Conservation (phyloP, 2,113 vertebrate species). For the Neopipo cinnamomea region DNA sequence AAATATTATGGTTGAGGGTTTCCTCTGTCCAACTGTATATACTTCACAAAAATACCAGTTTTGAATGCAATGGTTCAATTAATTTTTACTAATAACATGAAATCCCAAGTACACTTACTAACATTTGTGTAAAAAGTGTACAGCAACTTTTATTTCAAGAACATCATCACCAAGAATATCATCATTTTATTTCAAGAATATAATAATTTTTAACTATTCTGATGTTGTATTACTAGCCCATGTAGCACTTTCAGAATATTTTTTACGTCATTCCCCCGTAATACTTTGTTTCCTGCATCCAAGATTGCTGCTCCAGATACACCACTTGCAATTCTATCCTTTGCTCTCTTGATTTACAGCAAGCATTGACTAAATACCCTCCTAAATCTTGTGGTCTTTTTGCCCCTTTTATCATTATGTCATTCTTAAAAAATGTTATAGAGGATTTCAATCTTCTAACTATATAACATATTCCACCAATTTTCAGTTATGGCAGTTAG, state of each 20-base stretch:
- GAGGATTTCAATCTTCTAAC: not conserved
- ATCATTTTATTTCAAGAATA: not conserved
- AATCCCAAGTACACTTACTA: not conserved
- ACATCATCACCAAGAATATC: not conserved
- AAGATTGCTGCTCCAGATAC: not conserved
- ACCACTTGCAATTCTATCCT: not conserved
- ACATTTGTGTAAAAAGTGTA: not conserved
- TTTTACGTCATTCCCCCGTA: not conserved
- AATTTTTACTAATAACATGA: not conserved
- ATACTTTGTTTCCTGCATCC: not conserved
- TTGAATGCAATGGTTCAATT: not conserved
- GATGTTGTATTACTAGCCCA: not conserved
- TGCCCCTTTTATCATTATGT: not conserved
- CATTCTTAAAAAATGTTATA: not conserved
- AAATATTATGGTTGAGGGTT: not conserved
- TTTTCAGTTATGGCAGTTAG: not conserved
- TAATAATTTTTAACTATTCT: not conserved
- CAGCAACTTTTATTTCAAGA: not conserved
- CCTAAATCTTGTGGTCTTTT: not conserved
- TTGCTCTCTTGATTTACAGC: not conserved
- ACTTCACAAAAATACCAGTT: not conserved
- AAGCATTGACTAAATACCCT: not conserved
- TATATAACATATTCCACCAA: not conserved
- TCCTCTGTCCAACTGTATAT: not conserved
- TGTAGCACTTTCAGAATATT: not conserved